Base-by-base conservation (phyloP, 2,888 invertebrate species). In the Agrochola circellaris region DNA sequence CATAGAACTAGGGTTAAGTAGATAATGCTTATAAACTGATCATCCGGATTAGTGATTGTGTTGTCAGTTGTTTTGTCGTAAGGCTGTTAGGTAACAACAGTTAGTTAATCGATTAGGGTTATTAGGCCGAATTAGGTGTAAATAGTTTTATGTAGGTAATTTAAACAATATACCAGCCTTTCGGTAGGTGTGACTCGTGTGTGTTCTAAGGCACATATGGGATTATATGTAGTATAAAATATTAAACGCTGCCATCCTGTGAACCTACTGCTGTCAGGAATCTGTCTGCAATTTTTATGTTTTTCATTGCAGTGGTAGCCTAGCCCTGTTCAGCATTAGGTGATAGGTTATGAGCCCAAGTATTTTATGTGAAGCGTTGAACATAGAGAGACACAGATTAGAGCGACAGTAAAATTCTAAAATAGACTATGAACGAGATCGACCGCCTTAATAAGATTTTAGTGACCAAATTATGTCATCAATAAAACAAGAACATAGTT, bases 11-110 rank as follows among this genome's bases (percentile, higher is more conserved):
- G 30, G 54, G 30, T 58, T 51, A 23, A 58, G 23, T 38, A 51
- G 75, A 69, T 56, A 61, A 42, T 67, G 34, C 42, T 51, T 38
- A 61, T 66, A 66, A 81, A 56, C 58, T 69, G 64, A 79, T 79
- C 54, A 73, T 54, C 60, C 30, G 61, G 71, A 56, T 79, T 79
- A 73, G 8, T 60, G 73, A 79, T 30, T 45, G 60, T 26, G 42
- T 30, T 23, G 71, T n/a, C 64, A 64, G 70, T 42, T 42, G n/a
- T 56, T 65, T 54, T 51, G 72, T 8, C 11, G 30, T 67, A 54
- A 54, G 15, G 11, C 54, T 30, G 26, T 61, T 79, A 79, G 9
- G 42, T 54, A 54, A 54, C 42, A 8, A 34, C 9, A 34, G 51
- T 67, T 67, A 15, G 67, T n/a, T 68, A 60, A 68, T 60, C 9